These are phyloP conservation scores for Amniataba percoides DNA, from an alignment of 2,797 vertebrate genomes.

Conservation along the genomic window DNA sequence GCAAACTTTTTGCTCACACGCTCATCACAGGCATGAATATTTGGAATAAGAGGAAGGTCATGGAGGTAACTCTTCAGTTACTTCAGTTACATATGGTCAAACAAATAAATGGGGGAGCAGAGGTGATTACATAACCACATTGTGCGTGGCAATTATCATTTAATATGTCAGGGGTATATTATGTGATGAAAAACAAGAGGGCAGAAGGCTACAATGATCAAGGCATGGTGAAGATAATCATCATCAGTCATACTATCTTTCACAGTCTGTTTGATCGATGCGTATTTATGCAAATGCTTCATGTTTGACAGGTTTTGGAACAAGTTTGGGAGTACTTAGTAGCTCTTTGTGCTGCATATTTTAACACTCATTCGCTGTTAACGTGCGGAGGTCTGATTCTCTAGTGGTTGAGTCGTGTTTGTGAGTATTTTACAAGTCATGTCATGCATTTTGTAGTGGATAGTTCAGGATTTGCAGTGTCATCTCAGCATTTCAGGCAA, in stretches of 20 bases:
- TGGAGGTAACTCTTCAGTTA: too few relatives aligned
- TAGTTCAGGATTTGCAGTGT: constrained; percentile 39
- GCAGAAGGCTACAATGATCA: background rate
- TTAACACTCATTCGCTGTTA: constrained; percentile 46
- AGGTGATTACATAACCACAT: constrained; percentile 20
- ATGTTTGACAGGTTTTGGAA: background rate
- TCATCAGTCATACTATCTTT: background rate
- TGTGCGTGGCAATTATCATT: constrained; percentile 11
- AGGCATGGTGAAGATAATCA: background rate
- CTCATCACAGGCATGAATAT: background rate
- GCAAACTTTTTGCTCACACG: background rate
- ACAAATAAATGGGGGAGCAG: background rate
- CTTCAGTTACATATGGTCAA: constrained; percentile 6
- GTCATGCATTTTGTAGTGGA: constrained; percentile 68
- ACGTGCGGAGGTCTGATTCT: constrained; percentile 35
- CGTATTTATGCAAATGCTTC: background rate
- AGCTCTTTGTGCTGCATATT: constrained; percentile 36
- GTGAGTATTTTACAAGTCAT: constrained; percentile 59
- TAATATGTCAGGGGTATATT: constrained; percentile 2
- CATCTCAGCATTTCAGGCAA: constrained; percentile 38
- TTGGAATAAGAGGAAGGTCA: background rate
- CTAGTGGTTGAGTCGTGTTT: constrained; percentile 28
- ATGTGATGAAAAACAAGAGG: background rate
- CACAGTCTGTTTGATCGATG: constrained; percentile 2
- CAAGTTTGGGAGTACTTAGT: constrained; percentile 4